Evolutionary conservation across 2,888 invertebrate genomes (phyloP).

Genomic region (Caprella mutica): DNA sequence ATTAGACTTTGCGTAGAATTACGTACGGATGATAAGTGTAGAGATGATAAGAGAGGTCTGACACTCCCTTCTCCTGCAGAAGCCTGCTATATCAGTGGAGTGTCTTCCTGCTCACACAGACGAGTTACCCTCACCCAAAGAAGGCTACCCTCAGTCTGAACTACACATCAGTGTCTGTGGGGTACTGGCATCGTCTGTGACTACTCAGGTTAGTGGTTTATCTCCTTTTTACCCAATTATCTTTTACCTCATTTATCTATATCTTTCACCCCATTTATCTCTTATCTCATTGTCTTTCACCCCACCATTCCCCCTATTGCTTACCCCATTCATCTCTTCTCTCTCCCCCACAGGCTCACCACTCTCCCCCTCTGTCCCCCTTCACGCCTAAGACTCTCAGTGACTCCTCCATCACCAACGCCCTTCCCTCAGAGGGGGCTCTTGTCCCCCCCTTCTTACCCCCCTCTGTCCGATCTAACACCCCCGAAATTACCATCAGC

Average conservation of each 20-base stretch:
- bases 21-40: too few relatives aligned
- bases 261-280: background rate
- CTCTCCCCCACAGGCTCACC: too few relatives aligned
- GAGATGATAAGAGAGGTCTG: too few relatives aligned
- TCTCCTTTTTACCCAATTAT: too few relatives aligned
- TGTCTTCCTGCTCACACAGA: background rate
- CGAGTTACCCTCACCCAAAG: background rate
- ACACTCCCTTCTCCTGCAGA: constrained; percentile 11
- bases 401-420: too few relatives aligned
- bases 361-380: too few relatives aligned
- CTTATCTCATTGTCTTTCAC: background rate
- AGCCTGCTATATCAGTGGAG: constrained; percentile 20
- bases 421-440: too few relatives aligned
- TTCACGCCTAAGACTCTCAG: too few relatives aligned
- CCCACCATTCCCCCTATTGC: background rate
- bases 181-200: constrained; percentile 21
- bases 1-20: too few relatives aligned
- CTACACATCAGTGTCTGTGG: constrained; percentile 22
- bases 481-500: constrained; percentile 31
- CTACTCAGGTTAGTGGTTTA: background rate
- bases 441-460: too few relatives aligned
- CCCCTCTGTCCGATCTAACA: constrained; percentile 14
- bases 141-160: background rate
- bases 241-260: too few relatives aligned
- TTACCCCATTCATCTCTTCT: constrained; percentile 16